Conservation (phyloP, 2,888 invertebrate genomes). For the Thymelicus acteon region DNA sequence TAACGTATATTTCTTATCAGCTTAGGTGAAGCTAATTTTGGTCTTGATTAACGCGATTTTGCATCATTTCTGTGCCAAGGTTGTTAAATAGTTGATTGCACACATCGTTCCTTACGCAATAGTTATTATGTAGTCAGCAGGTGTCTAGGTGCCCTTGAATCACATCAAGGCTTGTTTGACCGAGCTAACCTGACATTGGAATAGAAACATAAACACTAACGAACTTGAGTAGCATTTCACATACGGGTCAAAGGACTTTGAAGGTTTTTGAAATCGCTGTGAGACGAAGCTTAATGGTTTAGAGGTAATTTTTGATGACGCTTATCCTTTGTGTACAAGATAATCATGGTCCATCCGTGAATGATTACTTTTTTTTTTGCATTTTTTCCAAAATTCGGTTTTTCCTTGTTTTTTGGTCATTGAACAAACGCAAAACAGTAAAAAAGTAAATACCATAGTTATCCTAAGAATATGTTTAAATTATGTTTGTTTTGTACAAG, state of each 20-base stretch:
- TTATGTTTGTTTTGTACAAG: too few relatives aligned
- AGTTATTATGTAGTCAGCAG: slow-evolving; percentile 40
- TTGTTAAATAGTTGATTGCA: slow-evolving; percentile 8
- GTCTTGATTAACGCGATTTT: background rate
- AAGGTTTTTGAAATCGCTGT: slow-evolving; percentile 89
- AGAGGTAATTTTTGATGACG: too few relatives aligned
- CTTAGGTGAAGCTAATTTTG: background rate
- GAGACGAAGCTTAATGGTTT: too few relatives aligned
- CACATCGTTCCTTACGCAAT: slow-evolving; percentile 42
- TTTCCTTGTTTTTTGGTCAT: too few relatives aligned
- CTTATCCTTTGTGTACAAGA: too few relatives aligned
- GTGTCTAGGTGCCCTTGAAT: slow-evolving; percentile 42
- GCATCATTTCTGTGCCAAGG: slow-evolving; percentile 20
- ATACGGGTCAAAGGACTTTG: slow-evolving; percentile 74
- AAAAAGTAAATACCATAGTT: too few relatives aligned
- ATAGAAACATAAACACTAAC: slow-evolving; percentile 7
- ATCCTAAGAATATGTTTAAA: too few relatives aligned
- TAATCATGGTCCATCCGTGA: too few relatives aligned
- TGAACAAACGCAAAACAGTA: too few relatives aligned
- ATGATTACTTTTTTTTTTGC: too few relatives aligned
- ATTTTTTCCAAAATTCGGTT: too few relatives aligned
- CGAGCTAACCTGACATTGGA: slow-evolving; percentile 25
- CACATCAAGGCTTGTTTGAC: slow-evolving; percentile 34
- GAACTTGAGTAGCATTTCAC: slow-evolving; percentile 20
- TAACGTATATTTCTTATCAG: background rate